These are phyloP conservation scores for Caenorhabditis latens DNA, from an alignment of 1,140 invertebrate species.

Conservation along the genomic window DNA sequence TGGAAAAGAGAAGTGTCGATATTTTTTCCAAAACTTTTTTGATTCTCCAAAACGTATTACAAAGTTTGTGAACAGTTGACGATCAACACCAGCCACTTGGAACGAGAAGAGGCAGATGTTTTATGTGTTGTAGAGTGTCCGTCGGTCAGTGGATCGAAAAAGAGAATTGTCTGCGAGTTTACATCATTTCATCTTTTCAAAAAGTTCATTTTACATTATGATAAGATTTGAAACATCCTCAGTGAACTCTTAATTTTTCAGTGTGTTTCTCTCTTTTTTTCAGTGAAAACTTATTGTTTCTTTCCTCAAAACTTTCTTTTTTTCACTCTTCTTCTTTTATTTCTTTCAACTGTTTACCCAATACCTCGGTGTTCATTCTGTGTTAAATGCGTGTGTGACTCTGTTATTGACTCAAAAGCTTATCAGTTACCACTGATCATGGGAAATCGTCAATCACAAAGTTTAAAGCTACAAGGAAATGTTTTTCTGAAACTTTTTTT, in stretches of 20 bases:
- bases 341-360: constrained; percentile 7
- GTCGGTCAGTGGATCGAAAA: constrained; percentile 31
- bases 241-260: background rate
- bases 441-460: background rate
- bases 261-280: too few species aligned
- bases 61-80: constrained; percentile 19
- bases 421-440: constrained; percentile 47
- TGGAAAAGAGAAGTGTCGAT: too few species aligned
- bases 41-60: background rate
- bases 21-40: too few species aligned
- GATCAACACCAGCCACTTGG: background rate
- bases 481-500: background rate
- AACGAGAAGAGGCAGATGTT: constrained; percentile 33
- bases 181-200: background rate
- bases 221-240: background rate
- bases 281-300: background rate
- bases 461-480: background rate
- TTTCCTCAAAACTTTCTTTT: too few species aligned
- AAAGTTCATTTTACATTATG: too few species aligned
- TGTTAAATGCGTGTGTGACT: constrained; percentile 29
- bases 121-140: constrained; percentile 24
- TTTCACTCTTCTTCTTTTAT: background rate
- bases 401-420: background rate
- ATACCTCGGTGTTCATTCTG: background rate
- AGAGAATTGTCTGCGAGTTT: background rate